Evolutionary conservation across 2,888 invertebrate genomes (phyloP).

Genomic region (Argyra leucocephala): DNA sequence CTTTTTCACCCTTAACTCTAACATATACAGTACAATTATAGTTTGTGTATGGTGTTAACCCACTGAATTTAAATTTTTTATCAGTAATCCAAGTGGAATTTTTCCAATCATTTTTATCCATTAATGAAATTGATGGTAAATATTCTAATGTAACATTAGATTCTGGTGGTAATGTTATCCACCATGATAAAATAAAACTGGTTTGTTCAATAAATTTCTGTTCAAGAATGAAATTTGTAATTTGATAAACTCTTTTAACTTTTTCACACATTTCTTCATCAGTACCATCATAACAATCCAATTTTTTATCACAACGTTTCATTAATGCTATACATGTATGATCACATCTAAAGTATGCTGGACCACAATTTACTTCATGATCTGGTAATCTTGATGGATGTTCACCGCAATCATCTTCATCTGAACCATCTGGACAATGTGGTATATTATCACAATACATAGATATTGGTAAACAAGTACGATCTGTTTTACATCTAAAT

Average conservation of each 20-base stretch:
- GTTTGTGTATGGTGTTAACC: constrained; percentile 59
- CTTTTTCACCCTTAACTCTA: constrained; percentile 46
- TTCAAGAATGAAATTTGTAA: constrained; percentile 56
- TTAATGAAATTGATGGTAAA: constrained; percentile 54
- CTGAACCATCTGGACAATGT: constrained; percentile 50
- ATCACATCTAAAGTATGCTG: constrained; percentile 52
- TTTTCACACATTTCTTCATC: constrained; percentile 62
- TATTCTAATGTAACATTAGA: constrained; percentile 48
- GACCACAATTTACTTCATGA: constrained; percentile 18
- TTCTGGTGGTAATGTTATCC: constrained; percentile 37
- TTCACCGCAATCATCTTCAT: constrained; percentile 45
- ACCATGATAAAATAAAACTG: constrained; percentile 58
- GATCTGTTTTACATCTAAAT: constrained; percentile 52
- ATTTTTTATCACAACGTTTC: constrained; percentile 56
- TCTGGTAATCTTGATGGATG: constrained; percentile 20
- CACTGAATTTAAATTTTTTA: constrained; percentile 51
- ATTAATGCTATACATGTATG: constrained; percentile 52
- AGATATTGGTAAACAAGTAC: constrained; percentile 49
- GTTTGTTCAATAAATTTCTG: constrained; percentile 53
- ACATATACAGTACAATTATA: constrained; percentile 75
- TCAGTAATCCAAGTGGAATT: constrained; percentile 57
- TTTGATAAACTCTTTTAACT: constrained; percentile 44
- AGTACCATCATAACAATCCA: constrained; percentile 63
- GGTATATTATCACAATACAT: constrained; percentile 46
- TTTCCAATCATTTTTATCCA: constrained; percentile 47